These are phyloP conservation scores for Thecocarcelia acutangulata DNA, from an alignment of 2,888 invertebrate species.

Conservation along the genomic window DNA sequence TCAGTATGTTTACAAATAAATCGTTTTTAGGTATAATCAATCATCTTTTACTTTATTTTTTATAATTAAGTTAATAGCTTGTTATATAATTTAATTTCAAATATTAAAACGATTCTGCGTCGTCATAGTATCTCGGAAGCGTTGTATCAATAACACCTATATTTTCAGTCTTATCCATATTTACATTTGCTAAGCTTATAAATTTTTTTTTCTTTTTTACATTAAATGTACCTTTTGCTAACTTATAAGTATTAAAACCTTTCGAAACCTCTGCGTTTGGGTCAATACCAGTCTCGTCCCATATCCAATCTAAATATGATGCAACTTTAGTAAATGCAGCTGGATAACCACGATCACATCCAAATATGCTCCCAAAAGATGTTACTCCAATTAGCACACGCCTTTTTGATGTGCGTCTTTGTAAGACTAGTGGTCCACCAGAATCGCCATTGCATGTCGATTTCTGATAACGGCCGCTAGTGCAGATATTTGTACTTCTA, in stretches of 20 bases:
- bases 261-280: slow-evolving; percentile 73
- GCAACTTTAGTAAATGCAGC: slow-evolving; percentile 80
- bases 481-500: slow-evolving; percentile 81
- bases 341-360: slow-evolving; percentile 79
- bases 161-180: slow-evolving; percentile 34
- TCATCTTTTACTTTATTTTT: too few relatives aligned
- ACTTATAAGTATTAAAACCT: slow-evolving; percentile 71
- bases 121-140: slow-evolving; percentile 61
- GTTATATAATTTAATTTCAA: background rate
- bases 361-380: slow-evolving; percentile 80
- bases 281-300: slow-evolving; percentile 75
- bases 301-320: slow-evolving; percentile 79
- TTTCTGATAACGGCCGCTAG: slow-evolving; percentile 76
- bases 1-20: too few relatives aligned
- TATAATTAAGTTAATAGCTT: too few relatives aligned
- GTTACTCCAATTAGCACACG: slow-evolving; percentile 78
- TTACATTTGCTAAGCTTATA: slow-evolving; percentile 18
- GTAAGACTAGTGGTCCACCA: slow-evolving; percentile 78
- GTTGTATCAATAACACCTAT: slow-evolving; percentile 63
- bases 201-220: slow-evolving; percentile 61
- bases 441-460: slow-evolving; percentile 82
- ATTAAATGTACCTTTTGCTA: slow-evolving; percentile 71
- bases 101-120: slow-evolving; percentile 55
- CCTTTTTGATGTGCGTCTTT: slow-evolving; percentile 75
- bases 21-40: too few relatives aligned